Percentiles rank a stretch among this genome's conserved stretches.
phyloP scores from a whole-genome alignment of 2,113 vertebrate genomes.

The Isichthys henryi region DNA sequence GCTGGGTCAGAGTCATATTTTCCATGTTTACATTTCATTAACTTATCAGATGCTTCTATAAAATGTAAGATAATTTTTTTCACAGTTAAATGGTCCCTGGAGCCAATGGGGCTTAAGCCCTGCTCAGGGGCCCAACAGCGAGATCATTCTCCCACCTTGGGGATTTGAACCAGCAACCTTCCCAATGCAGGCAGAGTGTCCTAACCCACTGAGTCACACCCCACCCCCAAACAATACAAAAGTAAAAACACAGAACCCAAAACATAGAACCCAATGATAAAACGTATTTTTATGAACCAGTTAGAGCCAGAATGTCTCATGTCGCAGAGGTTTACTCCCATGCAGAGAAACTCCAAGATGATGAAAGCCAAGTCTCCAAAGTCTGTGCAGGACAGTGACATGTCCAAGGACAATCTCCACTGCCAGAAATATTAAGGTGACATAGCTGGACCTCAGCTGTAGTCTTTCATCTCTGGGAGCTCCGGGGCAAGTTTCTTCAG shows the following conservation, averaged over 20 bases:
- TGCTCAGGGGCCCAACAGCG: background rate
- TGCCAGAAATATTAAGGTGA: background rate
- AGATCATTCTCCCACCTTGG: background rate
- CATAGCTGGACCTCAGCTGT: background rate
- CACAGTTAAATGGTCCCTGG: background rate
- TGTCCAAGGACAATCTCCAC: background rate
- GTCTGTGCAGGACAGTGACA: slow-evolving; percentile 38
- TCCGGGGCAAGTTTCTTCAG: slow-evolving; percentile 50
- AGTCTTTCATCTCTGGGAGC: slow-evolving; percentile 34
- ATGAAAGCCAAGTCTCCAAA: background rate
- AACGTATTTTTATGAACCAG: background rate
- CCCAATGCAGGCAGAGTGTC: background rate
- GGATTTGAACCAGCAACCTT: background rate
- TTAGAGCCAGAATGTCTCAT: background rate
- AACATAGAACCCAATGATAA: background rate
- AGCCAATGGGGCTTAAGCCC: background rate
- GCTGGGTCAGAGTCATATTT: background rate
- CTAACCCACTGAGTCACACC: background rate
- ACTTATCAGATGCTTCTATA: background rate
- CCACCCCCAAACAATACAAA: background rate
- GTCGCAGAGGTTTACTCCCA: background rate
- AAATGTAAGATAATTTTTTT: background rate
- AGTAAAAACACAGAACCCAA: background rate
- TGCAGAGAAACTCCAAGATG: slow-evolving; percentile 33
- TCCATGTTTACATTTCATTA: background rate